Conservation (phyloP, 2,888 invertebrate species). For the Exocentrus adspersus region DNA sequence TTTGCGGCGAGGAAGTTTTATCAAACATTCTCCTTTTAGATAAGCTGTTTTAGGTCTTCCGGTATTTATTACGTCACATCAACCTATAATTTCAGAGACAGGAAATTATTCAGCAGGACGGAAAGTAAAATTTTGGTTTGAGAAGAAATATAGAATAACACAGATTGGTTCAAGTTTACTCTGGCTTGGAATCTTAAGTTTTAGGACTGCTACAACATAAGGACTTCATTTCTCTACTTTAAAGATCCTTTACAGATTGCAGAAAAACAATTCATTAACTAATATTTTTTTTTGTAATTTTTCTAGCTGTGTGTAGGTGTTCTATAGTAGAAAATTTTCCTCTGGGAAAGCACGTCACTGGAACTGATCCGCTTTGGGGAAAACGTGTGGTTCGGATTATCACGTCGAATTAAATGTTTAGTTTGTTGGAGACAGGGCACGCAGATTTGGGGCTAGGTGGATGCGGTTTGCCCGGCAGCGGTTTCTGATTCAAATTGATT, state of each 20-base stretch:
- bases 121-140: no score
- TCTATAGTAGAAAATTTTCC: neutral
- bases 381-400: constrained; percentile 44
- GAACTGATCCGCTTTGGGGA: constrained; percentile 18
- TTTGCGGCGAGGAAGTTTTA: neutral
- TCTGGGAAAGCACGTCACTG: neutral
- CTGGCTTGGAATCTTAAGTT: no score
- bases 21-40: neutral
- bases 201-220: no score
- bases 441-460: constrained; percentile 30
- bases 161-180: no score
- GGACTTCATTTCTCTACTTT: no score
- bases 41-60: neutral
- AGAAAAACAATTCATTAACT: no score
- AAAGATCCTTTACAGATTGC: no score
- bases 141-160: no score
- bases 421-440: constrained; percentile 35
- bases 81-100: neutral
- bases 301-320: no score
- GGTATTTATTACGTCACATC: neutral
- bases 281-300: neutral
- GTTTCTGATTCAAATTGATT: constrained; percentile 40
- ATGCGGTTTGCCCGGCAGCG: constrained; percentile 31
- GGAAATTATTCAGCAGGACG: no score
- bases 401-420: constrained; percentile 45